These are phyloP conservation scores for Ectemnius lituratus DNA, from an alignment of 2,888 invertebrate species.

Conservation along the genomic window DNA sequence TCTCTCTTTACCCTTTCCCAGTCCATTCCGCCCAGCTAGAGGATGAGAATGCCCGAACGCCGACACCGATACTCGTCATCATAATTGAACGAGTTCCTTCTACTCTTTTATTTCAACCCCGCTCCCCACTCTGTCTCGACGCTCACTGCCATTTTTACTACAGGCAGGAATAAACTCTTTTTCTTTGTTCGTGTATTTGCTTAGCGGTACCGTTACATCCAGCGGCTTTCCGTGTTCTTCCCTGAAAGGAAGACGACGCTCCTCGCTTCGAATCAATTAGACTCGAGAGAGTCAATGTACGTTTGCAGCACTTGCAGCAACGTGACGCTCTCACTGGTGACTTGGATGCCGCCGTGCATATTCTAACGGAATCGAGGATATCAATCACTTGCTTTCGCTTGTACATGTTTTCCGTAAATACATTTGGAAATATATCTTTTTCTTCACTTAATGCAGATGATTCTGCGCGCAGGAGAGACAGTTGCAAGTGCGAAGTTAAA, in stretches of 20 bases:
- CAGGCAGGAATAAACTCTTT: conserved; percentile 7
- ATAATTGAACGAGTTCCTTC: conserved; percentile 60
- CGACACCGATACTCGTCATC: conserved; percentile 60
- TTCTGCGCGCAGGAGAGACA: conserved; percentile 7
- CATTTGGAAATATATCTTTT: too few relatives aligned
- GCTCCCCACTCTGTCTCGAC: neutral
- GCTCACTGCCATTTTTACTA: conserved; percentile 15
- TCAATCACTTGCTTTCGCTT: too few relatives aligned
- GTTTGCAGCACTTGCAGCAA: too few relatives aligned
- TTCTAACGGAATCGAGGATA: neutral
- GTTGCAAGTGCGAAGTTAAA: neutral
- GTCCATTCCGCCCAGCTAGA: conserved; percentile 42
- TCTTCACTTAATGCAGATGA: neutral
- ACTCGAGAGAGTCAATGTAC: too few relatives aligned
- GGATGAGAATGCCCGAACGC: conserved; percentile 57
- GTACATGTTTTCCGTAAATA: too few relatives aligned
- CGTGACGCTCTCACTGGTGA: neutral
- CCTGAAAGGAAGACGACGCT: too few relatives aligned
- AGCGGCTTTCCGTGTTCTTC: neutral
- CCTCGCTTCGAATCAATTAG: too few relatives aligned
- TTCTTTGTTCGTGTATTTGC: conserved; percentile 18
- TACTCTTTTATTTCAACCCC: conserved; percentile 9
- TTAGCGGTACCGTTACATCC: conserved; percentile 21
- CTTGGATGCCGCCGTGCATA: neutral
- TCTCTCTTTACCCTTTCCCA: conserved; percentile 43